A percentile compares a stretch with the other conserved stretches of the same genome.
phyloP scores from a whole-genome alignment of 2,888 invertebrate genomes.

The Limnephilus marmoratus region DNA sequence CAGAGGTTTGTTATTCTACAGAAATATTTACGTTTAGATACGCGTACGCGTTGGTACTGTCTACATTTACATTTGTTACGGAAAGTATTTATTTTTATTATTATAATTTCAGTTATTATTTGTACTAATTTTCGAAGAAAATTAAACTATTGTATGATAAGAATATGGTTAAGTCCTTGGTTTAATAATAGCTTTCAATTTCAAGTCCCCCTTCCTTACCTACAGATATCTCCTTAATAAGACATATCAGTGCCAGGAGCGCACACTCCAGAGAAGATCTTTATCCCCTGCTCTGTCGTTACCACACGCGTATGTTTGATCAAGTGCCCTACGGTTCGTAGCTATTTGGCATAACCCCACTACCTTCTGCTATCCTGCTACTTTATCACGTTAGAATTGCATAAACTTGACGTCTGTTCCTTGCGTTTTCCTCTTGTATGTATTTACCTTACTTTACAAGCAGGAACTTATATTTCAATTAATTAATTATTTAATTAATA shows the following conservation, averaged over 20 bases:
- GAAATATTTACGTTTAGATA: background rate
- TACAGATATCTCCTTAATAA: constrained; percentile 36
- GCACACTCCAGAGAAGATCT: constrained; percentile 60
- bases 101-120: background rate
- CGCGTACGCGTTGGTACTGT: background rate
- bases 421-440: background rate
- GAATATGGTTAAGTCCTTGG: background rate
- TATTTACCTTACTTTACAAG: background rate
- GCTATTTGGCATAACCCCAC: constrained; percentile 47
- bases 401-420: constrained; percentile 25
- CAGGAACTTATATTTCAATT: background rate
- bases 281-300: constrained; percentile 65
- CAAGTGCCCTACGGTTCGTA: constrained; percentile 63
- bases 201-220: constrained; percentile 21
- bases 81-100: background rate
- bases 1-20: background rate
- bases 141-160: background rate
- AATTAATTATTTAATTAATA: background rate
- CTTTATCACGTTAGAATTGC: constrained; percentile 49
- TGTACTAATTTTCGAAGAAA: background rate
- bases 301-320: constrained; percentile 65
- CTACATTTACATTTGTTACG: background rate
- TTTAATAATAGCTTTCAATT: constrained; percentile 28
- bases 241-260: constrained; percentile 54
- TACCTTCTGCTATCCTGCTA: constrained; percentile 55